A percentile compares a stretch with the other conserved stretches of the same genome.
Conservation (phyloP, 1,140 invertebrate species). For the Eriosoma lanigerum region DNA sequence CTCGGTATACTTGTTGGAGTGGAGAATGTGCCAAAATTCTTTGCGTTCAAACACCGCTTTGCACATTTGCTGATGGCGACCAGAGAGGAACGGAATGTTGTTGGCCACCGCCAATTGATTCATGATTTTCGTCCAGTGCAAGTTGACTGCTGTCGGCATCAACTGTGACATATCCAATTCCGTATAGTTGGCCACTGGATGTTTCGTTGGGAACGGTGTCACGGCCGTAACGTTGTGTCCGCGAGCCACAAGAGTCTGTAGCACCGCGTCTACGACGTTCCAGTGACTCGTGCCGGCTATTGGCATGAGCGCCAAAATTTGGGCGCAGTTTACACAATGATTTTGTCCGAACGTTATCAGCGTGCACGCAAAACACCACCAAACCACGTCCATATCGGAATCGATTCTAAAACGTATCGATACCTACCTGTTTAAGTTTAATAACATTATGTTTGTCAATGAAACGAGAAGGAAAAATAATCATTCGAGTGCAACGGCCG, state of each 20-base stretch:
- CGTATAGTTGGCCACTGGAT: conserved; percentile 12
- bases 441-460: no score
- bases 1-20: neutral
- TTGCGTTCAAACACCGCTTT: neutral
- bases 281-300: conserved; percentile 64
- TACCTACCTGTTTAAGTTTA: no score
- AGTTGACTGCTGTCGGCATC: no score
- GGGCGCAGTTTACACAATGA: conserved; percentile 53
- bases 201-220: neutral
- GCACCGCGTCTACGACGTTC: conserved; percentile 41
- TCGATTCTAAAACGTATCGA: no score
- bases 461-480: no score
- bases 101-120: no score
- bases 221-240: conserved; percentile 38
- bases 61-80: neutral
- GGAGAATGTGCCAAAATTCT: neutral
- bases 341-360: no score
- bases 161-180: neutral
- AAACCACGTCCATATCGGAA: no score
- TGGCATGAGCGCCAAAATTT: conserved; percentile 62
- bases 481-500: no score
- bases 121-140: no score
- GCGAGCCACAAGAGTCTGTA: conserved; percentile 5
- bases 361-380: no score
- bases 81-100: neutral